phyloP scores from a whole-genome alignment of 2,888 invertebrate species.

The Oxystoma pomonae region DNA sequence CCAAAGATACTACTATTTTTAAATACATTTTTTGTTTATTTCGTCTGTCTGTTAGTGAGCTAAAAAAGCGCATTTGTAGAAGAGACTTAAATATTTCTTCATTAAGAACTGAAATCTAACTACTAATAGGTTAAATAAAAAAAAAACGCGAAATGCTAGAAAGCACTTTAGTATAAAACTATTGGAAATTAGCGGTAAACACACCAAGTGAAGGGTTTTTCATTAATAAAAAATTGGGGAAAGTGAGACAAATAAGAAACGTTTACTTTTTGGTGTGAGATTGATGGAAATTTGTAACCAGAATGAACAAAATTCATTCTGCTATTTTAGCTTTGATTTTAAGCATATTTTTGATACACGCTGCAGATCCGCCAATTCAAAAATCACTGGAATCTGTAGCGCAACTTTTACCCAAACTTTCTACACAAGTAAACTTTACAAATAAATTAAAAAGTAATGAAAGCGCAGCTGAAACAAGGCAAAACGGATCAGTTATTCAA shows the following conservation, averaged over 20 bases:
- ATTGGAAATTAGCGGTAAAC: background rate
- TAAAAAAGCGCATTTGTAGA: background rate
- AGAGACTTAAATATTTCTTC: background rate
- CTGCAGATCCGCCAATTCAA: conserved; percentile 44
- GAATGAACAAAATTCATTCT: conserved; percentile 46
- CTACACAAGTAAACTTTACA: too few relatives aligned
- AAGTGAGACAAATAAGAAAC: background rate
- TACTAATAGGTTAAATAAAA: background rate
- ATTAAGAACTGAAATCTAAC: background rate
- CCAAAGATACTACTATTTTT: too few relatives aligned
- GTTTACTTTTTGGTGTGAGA: too few relatives aligned
- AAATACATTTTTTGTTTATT: background rate
- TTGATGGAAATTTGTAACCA: conserved; percentile 4
- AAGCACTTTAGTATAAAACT: background rate
- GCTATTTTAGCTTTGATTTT: conserved; percentile 44
- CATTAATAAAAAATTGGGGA: background rate
- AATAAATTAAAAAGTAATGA: conserved; percentile 12
- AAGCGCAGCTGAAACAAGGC: conserved; percentile 13
- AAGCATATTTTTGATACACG: conserved; percentile 46
- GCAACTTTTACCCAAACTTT: conserved; percentile 24
- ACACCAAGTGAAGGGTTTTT: background rate
- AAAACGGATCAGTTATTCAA: conserved; percentile 8
- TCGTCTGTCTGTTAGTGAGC: background rate
- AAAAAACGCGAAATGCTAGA: background rate
- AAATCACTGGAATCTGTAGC: conserved; percentile 31